A percentile compares a stretch with the other conserved stretches of the same genome.
Evolutionary conservation across 2,797 vertebrate genomes (phyloP).

Genomic region (Holocentrus rufus): DNA sequence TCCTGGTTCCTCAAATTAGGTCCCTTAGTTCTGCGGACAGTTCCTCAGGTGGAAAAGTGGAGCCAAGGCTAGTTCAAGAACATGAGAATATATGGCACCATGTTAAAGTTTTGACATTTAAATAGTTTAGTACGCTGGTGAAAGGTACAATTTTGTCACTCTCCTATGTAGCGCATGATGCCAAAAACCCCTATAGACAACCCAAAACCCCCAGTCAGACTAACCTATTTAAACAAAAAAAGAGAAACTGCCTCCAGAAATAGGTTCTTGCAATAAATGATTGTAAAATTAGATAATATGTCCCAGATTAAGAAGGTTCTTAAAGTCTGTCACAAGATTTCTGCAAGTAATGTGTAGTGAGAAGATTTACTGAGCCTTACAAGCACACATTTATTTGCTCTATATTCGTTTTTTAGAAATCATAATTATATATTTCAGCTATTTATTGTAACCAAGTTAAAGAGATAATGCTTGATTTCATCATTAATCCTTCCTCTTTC

Average conservation of each 20-base stretch:
- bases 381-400: not conserved
- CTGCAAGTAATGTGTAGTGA: not conserved
- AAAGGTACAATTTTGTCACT: too few species aligned
- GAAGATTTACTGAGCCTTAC: not conserved
- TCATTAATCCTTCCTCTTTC: not conserved
- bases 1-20: too few species aligned
- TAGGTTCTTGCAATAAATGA: too few species aligned
- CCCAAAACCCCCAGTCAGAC: not conserved
- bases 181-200: not conserved
- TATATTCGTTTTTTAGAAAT: not conserved
- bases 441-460: not conserved
- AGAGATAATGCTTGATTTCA: not conserved
- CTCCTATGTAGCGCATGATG: not conserved
- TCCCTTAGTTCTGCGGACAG: too few species aligned
- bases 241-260: not conserved
- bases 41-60: too few species aligned
- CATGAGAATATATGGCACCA: too few species aligned
- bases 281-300: not conserved
- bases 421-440: not conserved
- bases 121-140: too few species aligned
- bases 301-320: conserved; percentile 1
- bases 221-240: not conserved
- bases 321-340: conserved; percentile 1
- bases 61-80: too few species aligned
- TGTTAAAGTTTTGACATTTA: too few species aligned